Percentiles rank a stretch among this genome's conserved stretches.
phyloP scores from a whole-genome alignment of 2,113 vertebrate genomes.

The Rhea pennata region DNA sequence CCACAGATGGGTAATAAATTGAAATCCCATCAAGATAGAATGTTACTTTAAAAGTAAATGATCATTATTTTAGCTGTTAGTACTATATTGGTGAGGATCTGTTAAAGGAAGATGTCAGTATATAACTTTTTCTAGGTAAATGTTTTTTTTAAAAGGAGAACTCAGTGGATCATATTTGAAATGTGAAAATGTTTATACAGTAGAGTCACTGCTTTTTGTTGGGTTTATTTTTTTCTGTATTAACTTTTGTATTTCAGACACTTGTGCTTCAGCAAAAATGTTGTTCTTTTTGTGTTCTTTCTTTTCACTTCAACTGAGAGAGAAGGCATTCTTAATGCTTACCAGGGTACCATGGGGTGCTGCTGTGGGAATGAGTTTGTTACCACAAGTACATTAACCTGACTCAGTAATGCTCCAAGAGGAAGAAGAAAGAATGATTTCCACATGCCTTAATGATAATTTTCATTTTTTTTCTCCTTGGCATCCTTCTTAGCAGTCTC shows the following conservation, averaged over 20 bases:
- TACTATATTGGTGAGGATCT: background rate
- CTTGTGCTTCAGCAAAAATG: background rate
- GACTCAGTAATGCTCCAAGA: background rate
- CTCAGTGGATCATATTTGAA: background rate
- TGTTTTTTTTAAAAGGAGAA: background rate
- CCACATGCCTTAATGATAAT: background rate
- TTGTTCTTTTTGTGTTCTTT: background rate
- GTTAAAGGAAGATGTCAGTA: background rate
- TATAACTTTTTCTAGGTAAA: background rate
- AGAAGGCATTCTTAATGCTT: background rate
- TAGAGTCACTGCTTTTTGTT: background rate
- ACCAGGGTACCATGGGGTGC: background rate
- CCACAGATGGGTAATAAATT: background rate
- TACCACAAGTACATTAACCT: background rate
- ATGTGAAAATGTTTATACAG: background rate
- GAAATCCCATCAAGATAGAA: background rate
- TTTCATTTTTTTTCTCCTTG: background rate
- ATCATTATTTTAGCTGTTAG: background rate
- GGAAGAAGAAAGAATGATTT: background rate
- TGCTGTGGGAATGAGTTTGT: background rate
- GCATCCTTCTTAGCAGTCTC: background rate
- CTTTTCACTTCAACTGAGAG: background rate
- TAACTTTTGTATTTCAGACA: background rate
- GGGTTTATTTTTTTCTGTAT: background rate
- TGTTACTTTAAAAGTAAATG: background rate